Percentiles rank a stretch among this genome's conserved stretches.
These are phyloP conservation scores for Ectemnius continuus DNA, from an alignment of 2,888 invertebrate species.

Conservation along the genomic window DNA sequence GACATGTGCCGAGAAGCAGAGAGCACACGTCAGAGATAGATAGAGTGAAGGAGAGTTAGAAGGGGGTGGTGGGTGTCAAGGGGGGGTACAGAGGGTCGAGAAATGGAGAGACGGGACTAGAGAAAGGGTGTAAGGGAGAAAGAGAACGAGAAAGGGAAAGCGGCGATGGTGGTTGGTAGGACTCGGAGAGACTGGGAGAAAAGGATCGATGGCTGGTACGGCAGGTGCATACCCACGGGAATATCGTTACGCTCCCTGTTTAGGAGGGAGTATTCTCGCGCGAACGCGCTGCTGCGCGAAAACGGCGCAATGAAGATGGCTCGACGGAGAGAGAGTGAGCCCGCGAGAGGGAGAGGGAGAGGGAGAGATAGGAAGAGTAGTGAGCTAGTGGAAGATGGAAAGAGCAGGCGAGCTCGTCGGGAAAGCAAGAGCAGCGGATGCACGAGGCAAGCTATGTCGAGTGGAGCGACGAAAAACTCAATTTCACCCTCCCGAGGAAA, in stretches of 20 bases:
- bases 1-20: no score
- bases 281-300: slow-evolving; percentile 5
- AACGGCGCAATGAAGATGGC: slow-evolving; percentile 2
- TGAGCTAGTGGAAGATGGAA: not conserved
- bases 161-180: not conserved
- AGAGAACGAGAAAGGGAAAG: slow-evolving; percentile 29
- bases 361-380: not conserved
- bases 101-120: no score
- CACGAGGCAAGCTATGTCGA: not conserved
- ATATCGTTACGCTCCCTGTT: slow-evolving; percentile 12
- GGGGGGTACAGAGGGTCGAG: no score
- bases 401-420: not conserved
- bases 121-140: slow-evolving; percentile 15
- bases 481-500: slow-evolving; percentile 1
- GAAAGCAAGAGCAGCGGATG: no score
- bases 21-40: not conserved
- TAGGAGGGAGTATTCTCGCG: slow-evolving; percentile 7
- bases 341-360: not conserved
- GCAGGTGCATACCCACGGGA: slow-evolving; percentile 15
- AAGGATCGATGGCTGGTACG: slow-evolving; percentile 18
- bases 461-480: not conserved
- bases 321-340: not conserved
- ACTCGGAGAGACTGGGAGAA: slow-evolving; percentile 5
- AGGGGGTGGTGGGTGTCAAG: not conserved
- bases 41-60: not conserved